These are phyloP conservation scores for Drosophila engyochracea DNA, from an alignment of 2,888 invertebrate species.

Conservation along the genomic window DNA sequence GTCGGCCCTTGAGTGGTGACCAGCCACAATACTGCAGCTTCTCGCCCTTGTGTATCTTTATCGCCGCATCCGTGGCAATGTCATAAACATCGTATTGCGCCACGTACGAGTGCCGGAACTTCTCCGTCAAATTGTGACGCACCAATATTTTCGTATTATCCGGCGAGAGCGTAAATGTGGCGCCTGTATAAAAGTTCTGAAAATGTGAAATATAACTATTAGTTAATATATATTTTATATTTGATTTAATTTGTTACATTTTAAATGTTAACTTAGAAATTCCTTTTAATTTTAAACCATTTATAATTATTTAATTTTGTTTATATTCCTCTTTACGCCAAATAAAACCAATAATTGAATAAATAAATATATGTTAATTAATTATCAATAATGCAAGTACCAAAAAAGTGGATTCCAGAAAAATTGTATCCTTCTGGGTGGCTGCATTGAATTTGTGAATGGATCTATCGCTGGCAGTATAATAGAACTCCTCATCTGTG, in stretches of 20 bases:
- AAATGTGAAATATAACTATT: background rate
- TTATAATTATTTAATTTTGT: background rate
- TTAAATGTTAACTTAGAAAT: background rate
- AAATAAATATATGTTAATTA: background rate
- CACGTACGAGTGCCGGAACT: conserved; percentile 88
- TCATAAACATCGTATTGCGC: conserved; percentile 89
- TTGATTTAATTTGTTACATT: background rate
- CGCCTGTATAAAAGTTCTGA: conserved; percentile 81
- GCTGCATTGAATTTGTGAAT: conserved; percentile 86
- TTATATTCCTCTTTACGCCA: background rate
- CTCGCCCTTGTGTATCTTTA: conserved; percentile 86
- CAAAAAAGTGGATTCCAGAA: conserved; percentile 72
- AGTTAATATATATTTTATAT: background rate
- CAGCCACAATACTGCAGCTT: conserved; percentile 89
- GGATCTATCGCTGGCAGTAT: conserved; percentile 77
- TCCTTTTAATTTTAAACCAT: background rate
- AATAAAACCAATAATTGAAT: background rate
- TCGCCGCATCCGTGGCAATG: conserved; percentile 83
- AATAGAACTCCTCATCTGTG: conserved; percentile 87
- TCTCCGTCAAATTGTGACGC: conserved; percentile 78
- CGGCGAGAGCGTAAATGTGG: conserved; percentile 82
- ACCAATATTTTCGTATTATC: conserved; percentile 83
- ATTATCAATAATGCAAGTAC: conserved; percentile 43
- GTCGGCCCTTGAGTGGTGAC: conserved; percentile 86
- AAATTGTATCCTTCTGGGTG: conserved; percentile 62